Evolutionary conservation across 2,888 invertebrate species (phyloP).

Genomic region (Plebejus argus): DNA sequence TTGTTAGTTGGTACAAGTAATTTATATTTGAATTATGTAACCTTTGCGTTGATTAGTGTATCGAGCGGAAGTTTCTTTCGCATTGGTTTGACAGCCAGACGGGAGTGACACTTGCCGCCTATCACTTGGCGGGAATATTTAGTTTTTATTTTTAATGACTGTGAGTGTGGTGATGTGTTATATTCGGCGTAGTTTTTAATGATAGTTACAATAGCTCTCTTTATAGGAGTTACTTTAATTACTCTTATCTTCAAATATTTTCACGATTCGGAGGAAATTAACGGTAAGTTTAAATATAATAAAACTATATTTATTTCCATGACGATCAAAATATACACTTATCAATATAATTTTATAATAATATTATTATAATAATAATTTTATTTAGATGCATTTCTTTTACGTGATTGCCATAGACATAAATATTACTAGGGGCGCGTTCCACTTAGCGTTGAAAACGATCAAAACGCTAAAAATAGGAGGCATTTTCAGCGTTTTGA

Average conservation of each 20-base stretch:
- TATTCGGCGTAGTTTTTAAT: slow-evolving; percentile 48
- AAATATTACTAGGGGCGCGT: no score
- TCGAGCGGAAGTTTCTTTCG: slow-evolving; percentile 37
- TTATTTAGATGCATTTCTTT: no score
- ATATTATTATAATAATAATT: no score
- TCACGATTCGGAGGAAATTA: slow-evolving; percentile 42
- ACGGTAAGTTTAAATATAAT: slow-evolving; percentile 50
- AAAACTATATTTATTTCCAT: slow-evolving; percentile 33
- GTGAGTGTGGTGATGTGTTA: slow-evolving; percentile 68
- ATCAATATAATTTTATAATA: no score
- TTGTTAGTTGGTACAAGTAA: slow-evolving; percentile 34
- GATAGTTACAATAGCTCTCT: slow-evolving; percentile 64
- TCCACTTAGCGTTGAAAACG: no score
- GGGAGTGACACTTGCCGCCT: slow-evolving; percentile 58
- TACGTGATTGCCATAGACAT: no score
- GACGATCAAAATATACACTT: no score
- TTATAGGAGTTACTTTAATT: slow-evolving; percentile 55
- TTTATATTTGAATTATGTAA: slow-evolving; percentile 42
- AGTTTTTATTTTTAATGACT: slow-evolving; percentile 49
- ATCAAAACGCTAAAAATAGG: no score
- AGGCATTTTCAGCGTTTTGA: no score
- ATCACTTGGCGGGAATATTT: slow-evolving; percentile 63
- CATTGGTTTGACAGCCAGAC: slow-evolving; percentile 43
- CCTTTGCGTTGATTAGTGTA: slow-evolving; percentile 39
- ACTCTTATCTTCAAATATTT: slow-evolving; percentile 55